phyloP scores from a whole-genome alignment of 2,888 invertebrate genomes.

The Scaptomyza reducta region DNA sequence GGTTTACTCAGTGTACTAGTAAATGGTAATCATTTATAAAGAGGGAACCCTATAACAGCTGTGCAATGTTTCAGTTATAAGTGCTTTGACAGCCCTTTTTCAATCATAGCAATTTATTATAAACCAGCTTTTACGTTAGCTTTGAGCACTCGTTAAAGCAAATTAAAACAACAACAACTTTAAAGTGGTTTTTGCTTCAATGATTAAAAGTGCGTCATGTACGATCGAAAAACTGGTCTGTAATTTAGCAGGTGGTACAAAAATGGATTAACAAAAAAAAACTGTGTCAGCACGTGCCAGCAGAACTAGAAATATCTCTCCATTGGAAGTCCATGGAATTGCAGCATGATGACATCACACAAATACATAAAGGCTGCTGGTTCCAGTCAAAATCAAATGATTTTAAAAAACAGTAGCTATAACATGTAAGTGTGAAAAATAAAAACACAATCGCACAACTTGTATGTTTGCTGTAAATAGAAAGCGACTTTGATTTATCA shows the following conservation, averaged over 20 bases:
- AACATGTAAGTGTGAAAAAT: constrained; percentile 14
- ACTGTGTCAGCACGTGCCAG: constrained; percentile 37
- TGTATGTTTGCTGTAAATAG: constrained; percentile 55
- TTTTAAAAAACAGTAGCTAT: constrained; percentile 1
- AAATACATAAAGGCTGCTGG: background rate
- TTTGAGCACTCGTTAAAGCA: background rate
- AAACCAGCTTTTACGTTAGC: background rate
- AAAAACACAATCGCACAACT: constrained; percentile 16
- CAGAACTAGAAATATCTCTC: constrained; percentile 28
- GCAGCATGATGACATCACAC: constrained; percentile 50
- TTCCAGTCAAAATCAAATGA: constrained; percentile 4
- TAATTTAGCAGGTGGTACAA: constrained; percentile 49
- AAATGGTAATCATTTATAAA: background rate
- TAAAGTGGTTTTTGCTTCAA: background rate
- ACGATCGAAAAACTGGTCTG: constrained; percentile 19
- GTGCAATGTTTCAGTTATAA: no score
- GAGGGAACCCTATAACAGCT: no score
- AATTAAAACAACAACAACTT: background rate
- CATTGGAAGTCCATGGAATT: constrained; percentile 43
- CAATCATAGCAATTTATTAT: background rate
- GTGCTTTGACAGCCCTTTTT: no score
- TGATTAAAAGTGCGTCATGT: constrained; percentile 1
- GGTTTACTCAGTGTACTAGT: background rate
- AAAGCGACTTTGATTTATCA: constrained; percentile 71
- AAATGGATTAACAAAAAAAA: constrained; percentile 8